A percentile compares a stretch with the other conserved stretches of the same genome.
Conservation (phyloP, 2,797 vertebrate species). For the Oreortyx pictus region DNA sequence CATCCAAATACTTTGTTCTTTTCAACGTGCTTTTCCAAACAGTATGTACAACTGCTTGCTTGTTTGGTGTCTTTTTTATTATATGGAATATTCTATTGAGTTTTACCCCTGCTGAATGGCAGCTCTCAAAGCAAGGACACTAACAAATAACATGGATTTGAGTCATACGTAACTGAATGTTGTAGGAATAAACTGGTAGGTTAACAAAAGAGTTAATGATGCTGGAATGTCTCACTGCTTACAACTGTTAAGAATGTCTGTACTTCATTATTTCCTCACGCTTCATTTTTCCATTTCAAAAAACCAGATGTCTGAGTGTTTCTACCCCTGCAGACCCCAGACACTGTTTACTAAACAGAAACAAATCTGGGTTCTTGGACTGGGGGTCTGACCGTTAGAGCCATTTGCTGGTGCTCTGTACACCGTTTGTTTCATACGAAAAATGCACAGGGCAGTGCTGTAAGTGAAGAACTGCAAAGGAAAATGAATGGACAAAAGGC, state of each 20-base stretch:
- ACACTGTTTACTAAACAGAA: conserved; percentile 75
- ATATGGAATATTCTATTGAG: neutral
- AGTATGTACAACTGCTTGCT: neutral
- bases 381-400: neutral
- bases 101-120: neutral
- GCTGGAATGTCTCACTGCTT: conserved; percentile 41
- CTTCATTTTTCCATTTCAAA: conserved; percentile 74
- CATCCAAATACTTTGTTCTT: neutral
- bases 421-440: conserved; percentile 22
- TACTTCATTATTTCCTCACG: conserved; percentile 69
- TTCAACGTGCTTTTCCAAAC: neutral
- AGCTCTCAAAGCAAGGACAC: neutral
- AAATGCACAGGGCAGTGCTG: neutral
- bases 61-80: neutral
- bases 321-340: conserved; percentile 54
- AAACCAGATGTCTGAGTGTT: conserved; percentile 72
- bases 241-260: conserved; percentile 62
- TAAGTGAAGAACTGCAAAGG: neutral
- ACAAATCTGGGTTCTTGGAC: conserved; percentile 59
- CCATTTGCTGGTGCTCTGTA: conserved; percentile 12
- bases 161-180: neutral
- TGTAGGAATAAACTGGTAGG: neutral
- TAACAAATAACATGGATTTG: neutral
- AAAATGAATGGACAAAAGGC: conserved; percentile 9
- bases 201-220: conserved; percentile 30